These are phyloP conservation scores for Callaeas wilsoni DNA, from an alignment of 2,113 vertebrate species.

Conservation along the genomic window DNA sequence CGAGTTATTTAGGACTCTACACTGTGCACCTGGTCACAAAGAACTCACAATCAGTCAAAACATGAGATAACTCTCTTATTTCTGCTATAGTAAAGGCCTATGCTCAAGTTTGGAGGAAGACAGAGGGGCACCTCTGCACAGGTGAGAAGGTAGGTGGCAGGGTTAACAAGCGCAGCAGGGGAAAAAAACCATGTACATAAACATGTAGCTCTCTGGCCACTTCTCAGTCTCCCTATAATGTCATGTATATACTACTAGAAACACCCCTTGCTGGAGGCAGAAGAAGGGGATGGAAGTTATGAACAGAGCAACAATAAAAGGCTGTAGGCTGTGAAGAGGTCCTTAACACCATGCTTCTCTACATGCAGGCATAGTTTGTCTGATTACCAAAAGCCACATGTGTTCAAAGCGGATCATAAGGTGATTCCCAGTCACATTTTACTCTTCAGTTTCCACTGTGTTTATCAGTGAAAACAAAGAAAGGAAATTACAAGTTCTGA, in stretches of 20 bases:
- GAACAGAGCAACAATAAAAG: background rate
- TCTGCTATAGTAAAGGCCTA: no score
- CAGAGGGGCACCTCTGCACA: background rate
- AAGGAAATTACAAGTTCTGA: background rate
- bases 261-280: background rate
- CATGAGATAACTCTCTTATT: background rate
- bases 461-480: background rate
- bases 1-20: background rate
- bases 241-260: background rate
- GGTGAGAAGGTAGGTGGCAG: background rate
- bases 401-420: background rate
- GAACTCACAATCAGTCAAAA: background rate
- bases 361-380: background rate
- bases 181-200: background rate
- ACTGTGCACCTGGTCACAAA: background rate
- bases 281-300: background rate
- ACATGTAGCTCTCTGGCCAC: background rate
- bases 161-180: background rate
- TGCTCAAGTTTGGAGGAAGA: background rate
- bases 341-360: background rate
- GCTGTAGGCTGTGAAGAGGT: background rate
- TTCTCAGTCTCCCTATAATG: background rate
- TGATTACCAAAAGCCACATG: background rate
- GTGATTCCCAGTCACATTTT: background rate
- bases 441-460: background rate